Evolutionary conservation across 2,888 invertebrate genomes (phyloP), one percentile per base, ranked within the genome.

Genomic region (Metacarcinus magister): DNA sequence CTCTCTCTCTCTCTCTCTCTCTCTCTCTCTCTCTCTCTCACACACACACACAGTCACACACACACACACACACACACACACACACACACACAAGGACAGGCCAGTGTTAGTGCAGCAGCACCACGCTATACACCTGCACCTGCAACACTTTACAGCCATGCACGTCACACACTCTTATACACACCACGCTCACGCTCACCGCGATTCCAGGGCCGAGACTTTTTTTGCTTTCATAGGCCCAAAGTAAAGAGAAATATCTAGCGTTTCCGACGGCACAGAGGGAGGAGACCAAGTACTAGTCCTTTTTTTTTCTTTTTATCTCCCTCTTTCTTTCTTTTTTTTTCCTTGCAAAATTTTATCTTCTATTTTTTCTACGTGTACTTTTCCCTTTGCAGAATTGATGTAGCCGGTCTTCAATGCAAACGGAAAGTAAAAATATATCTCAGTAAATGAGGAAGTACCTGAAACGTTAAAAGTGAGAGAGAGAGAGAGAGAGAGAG

Each of bases 41-140:
- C 75, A 28, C 75, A 28, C 75, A 28, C 75, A 28, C 75, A 28
- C 75, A 28, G 28, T 75, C 75, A 28, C 89, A 43, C 43, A 7
- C 82, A 82, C 82, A 82, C 82, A 82, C 82, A 82, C 82, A 82
- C 82, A 82, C 82, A 82, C 82, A 82, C 82, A 82, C 82, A 82
- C 82, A 82, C 82, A 82, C 82, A 82, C 82, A 82, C n/a, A 23
- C 43, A 90, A 44, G 90, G 43, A 44, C 23, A 43, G 46, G 44
- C 0, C 13, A 28, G 91, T 46, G 91, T 16, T 90, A 32, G 39
- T n/a, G 90, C 4, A 90, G 44, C 32, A 39, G 16, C 39, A 39
- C 39, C 43, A 32, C 44, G 39, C 23, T 23, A 39, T 10, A 16
- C 23, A 32, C 39, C 7, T 44, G 39, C 39, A 23, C 39, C 44